Evolutionary conservation across 2,113 vertebrate species (phyloP).

Genomic region (Murina feae): DNA sequence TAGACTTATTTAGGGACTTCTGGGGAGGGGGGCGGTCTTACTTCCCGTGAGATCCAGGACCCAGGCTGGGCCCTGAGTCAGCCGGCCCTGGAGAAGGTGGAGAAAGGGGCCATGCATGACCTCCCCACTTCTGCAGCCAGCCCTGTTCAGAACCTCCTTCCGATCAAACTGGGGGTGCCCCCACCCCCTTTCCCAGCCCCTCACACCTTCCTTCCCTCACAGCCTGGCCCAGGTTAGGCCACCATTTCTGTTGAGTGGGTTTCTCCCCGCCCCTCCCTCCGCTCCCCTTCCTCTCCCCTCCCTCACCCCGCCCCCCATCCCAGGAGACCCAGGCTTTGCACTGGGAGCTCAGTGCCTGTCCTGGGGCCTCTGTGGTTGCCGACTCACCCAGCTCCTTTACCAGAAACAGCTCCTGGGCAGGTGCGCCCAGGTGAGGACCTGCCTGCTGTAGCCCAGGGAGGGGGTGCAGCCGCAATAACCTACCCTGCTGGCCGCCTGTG

Average conservation of each 20-base stretch:
- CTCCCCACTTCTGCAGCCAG: not conserved
- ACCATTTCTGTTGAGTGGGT: not conserved
- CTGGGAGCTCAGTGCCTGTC: not conserved
- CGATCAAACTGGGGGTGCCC: not conserved
- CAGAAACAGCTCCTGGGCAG: constrained; percentile 8
- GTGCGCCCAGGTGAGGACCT: constrained; percentile 19
- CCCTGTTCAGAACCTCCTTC: not conserved
- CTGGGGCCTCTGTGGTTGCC: not conserved
- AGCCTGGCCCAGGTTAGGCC: not conserved
- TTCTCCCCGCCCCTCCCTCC: not conserved
- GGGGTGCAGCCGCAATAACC: not conserved
- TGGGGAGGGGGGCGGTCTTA: not conserved
- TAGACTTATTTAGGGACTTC: not conserved
- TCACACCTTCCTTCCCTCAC: not conserved
- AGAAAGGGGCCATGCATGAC: not conserved
- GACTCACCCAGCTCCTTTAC: not conserved
- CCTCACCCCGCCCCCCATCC: too few species aligned
- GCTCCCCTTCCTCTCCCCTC: not conserved
- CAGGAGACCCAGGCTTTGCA: not conserved
- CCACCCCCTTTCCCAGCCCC: too few species aligned
- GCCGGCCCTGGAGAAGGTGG: not conserved
- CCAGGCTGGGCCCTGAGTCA: not conserved
- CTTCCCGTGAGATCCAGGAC: not conserved
- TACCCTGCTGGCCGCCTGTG: not conserved
- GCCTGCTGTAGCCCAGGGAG: not conserved